Evolutionary conservation across 2,797 vertebrate species (phyloP).

Genomic region (Tiaroga cobitis): DNA sequence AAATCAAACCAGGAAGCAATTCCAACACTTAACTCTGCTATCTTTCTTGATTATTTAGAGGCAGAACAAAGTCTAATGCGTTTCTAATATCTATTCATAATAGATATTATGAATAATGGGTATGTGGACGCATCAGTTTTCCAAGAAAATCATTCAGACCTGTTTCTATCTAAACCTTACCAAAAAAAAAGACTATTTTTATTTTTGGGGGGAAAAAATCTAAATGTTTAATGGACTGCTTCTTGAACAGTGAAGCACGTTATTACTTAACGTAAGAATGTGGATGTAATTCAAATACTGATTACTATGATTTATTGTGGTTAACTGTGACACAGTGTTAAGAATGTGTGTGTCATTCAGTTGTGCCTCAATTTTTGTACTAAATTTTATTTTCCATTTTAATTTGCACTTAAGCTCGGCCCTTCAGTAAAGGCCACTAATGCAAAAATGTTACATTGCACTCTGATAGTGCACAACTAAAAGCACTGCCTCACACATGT

Average conservation of each 20-base stretch:
- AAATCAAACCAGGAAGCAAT: slow-evolving; percentile 39
- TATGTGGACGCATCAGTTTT: not conserved
- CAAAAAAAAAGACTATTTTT: not conserved
- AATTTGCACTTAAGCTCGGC: not conserved
- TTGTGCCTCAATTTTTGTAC: not conserved
- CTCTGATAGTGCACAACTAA: not conserved
- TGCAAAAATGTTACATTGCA: not conserved
- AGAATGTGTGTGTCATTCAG: not conserved
- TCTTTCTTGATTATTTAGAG: not conserved
- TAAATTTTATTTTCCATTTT: not conserved
- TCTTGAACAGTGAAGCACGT: not conserved
- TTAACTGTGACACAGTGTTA: not conserved
- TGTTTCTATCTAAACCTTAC: not conserved
- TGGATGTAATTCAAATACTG: not conserved
- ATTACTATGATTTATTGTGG: slow-evolving; percentile 5
- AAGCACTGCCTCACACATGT: not conserved
- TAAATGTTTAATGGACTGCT: not conserved
- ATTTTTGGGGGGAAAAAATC: not conserved
- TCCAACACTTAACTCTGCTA: not conserved
- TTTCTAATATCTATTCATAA: not conserved
- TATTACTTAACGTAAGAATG: not conserved
- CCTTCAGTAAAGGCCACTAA: not conserved
- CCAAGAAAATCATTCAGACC: not conserved
- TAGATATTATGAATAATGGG: not conserved
- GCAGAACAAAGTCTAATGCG: not conserved